A percentile compares a stretch with the other conserved stretches of the same genome.
Conservation (phyloP, 2,888 invertebrate species). For the Patella pellucida region DNA sequence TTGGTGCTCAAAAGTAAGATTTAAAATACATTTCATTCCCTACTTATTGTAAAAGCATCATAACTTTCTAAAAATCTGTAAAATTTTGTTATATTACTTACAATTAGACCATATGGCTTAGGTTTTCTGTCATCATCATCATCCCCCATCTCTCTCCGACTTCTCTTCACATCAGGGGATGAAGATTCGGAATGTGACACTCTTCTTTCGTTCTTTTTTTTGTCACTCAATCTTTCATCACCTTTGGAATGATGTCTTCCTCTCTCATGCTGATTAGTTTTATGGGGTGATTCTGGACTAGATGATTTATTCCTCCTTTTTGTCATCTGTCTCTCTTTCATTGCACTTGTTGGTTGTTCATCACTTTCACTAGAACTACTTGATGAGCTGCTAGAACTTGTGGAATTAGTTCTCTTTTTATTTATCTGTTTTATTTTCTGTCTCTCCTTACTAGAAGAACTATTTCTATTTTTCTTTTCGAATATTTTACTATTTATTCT, state of each 20-base stretch:
- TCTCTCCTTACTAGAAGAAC: constrained; percentile 9
- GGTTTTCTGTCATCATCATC: constrained; percentile 14
- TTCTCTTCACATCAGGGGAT: not conserved
- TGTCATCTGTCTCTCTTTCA: too few species aligned
- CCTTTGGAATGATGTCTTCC: too few species aligned
- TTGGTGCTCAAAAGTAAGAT: too few species aligned
- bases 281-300: not conserved
- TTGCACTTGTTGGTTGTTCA: not conserved
- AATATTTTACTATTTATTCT: constrained; percentile 14
- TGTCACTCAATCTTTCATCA: too few species aligned
- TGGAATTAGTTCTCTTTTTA: too few species aligned
- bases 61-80: not conserved
- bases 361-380: constrained; percentile 9
- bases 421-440: not conserved
- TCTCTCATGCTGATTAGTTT: not conserved
- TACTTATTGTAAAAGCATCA: too few species aligned
- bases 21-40: too few species aligned
- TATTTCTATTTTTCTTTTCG: constrained; percentile 5
- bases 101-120: constrained; percentile 39
- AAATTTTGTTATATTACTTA: constrained; percentile 22
- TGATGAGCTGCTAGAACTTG: not conserved
- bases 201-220: constrained; percentile 11
- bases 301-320: too few species aligned
- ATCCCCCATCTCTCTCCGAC: not conserved
- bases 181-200: not conserved